These are phyloP conservation scores for Polydrusus pterygomalis DNA, from an alignment of 2,888 invertebrate genomes.

Conservation along the genomic window DNA sequence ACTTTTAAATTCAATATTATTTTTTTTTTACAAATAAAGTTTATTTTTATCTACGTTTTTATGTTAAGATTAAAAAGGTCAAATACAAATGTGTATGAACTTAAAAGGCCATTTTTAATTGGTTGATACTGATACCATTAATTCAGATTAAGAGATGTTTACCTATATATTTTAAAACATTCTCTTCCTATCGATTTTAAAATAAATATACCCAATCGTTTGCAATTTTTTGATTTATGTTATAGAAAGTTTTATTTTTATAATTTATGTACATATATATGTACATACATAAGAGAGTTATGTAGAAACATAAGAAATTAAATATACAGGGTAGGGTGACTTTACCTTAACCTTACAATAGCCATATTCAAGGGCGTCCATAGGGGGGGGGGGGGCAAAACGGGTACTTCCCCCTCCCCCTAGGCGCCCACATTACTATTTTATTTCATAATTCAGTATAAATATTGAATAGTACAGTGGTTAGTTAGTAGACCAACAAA, in stretches of 20 bases:
- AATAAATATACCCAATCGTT: too few species aligned
- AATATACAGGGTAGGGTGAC: too few species aligned
- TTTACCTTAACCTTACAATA: too few species aligned
- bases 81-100: background rate
- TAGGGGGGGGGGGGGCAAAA: too few species aligned
- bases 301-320: too few species aligned
- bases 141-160: background rate
- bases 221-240: background rate
- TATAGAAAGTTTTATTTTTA: background rate
- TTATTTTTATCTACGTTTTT: background rate
- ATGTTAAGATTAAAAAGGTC: background rate
- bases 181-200: background rate
- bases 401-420: too few species aligned
- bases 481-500: too few species aligned
- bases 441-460: too few species aligned
- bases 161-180: background rate
- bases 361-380: too few species aligned
- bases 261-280: background rate
- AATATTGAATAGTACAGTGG: too few species aligned
- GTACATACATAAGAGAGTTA: too few species aligned
- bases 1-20: background rate
- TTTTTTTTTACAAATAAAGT: constrained; percentile 1
- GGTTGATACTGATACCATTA: background rate
- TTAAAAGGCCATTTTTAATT: constrained; percentile 8
- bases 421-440: too few species aligned